These are phyloP conservation scores for Conchocele bisecta DNA, from an alignment of 2,888 invertebrate species.

Conservation along the genomic window DNA sequence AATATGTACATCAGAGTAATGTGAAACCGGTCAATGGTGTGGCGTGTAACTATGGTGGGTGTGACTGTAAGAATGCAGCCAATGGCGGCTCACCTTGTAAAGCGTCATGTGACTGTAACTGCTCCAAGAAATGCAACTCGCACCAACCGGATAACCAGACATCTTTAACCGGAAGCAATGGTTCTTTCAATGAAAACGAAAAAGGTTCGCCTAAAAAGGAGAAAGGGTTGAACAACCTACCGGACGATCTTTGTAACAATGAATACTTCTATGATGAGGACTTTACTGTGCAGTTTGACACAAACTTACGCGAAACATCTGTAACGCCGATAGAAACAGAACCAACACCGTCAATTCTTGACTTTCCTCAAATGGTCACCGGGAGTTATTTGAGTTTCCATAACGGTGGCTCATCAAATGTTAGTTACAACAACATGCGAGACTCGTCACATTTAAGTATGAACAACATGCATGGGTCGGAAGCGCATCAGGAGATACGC, in stretches of 20 bases:
- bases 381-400: conserved; percentile 69
- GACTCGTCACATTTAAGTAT: conserved; percentile 58
- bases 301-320: conserved; percentile 72
- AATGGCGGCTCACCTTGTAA: conserved; percentile 44
- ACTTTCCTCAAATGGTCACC: conserved; percentile 68
- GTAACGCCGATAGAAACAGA: conserved; percentile 61
- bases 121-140: conserved; percentile 45
- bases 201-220: conserved; percentile 52
- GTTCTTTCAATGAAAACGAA: conserved; percentile 46
- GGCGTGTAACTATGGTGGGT: conserved; percentile 54
- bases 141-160: conserved; percentile 40
- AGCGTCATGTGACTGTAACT: conserved; percentile 37
- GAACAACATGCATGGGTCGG: conserved; percentile 43
- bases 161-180: conserved; percentile 38
- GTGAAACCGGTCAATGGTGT: conserved; percentile 58
- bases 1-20: conserved; percentile 64
- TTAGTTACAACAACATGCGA: conserved; percentile 62
- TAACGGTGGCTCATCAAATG: conserved; percentile 52
- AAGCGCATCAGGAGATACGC: conserved; percentile 14
- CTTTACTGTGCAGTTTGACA: conserved; percentile 78
- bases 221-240: conserved; percentile 44
- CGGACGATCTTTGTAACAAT: conserved; percentile 78
- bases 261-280: conserved; percentile 82
- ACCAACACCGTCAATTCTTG: conserved; percentile 56
- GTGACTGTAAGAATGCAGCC: conserved; percentile 49